These are phyloP conservation scores for Parthenolecanium corni DNA, from an alignment of 2,888 invertebrate genomes.

Conservation along the genomic window DNA sequence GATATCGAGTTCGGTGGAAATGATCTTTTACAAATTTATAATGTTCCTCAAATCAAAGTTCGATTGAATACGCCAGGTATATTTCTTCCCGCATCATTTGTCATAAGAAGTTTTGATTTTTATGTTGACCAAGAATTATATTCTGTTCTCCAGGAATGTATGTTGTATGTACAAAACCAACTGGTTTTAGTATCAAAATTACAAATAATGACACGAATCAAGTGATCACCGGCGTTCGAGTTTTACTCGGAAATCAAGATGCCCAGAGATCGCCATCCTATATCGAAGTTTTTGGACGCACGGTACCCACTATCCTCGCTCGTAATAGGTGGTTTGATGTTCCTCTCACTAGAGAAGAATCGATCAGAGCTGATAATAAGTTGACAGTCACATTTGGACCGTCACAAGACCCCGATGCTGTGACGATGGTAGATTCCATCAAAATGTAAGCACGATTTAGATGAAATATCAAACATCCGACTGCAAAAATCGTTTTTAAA, in stretches of 20 bases:
- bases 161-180: slow-evolving; percentile 81
- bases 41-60: slow-evolving; percentile 83
- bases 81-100: slow-evolving; percentile 32
- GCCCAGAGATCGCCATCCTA: slow-evolving; percentile 63
- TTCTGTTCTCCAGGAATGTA: slow-evolving; percentile 57
- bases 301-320: slow-evolving; percentile 54
- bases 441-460: slow-evolving; percentile 52
- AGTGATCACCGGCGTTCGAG: slow-evolving; percentile 80
- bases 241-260: slow-evolving; percentile 75
- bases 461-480: background rate
- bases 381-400: slow-evolving; percentile 71
- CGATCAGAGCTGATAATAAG: slow-evolving; percentile 81
- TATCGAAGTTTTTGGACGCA: slow-evolving; percentile 63
- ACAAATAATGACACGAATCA: slow-evolving; percentile 73
- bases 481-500: background rate
- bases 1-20: slow-evolving; percentile 93
- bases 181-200: slow-evolving; percentile 80
- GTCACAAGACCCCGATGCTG: slow-evolving; percentile 73
- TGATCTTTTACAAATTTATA: slow-evolving; percentile 88
- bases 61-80: slow-evolving; percentile 58
- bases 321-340: slow-evolving; percentile 90
- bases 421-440: slow-evolving; percentile 86
- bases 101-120: slow-evolving; percentile 19
- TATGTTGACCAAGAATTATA: background rate
- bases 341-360: slow-evolving; percentile 86